phyloP scores from a whole-genome alignment of 2,797 vertebrate genomes.

The Esox lucius region DNA sequence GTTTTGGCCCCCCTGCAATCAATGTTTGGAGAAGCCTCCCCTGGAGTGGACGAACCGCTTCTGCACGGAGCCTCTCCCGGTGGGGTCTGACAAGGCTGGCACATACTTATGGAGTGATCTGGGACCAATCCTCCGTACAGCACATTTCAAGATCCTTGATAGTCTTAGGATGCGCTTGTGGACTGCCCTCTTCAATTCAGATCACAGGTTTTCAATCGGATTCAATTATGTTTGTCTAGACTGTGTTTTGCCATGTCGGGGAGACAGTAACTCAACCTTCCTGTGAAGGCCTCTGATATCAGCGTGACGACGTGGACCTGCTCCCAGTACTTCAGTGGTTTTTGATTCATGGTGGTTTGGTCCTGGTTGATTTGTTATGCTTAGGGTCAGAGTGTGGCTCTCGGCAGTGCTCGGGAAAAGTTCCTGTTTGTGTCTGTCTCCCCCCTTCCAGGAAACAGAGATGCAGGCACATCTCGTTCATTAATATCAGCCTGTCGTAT shows the following conservation, averaged over 20 bases:
- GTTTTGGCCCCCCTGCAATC: no score
- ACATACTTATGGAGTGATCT: no score
- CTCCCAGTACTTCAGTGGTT: not conserved
- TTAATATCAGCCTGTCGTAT: slow-evolving; percentile 1
- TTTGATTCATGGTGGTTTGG: not conserved
- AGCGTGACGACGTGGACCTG: not conserved
- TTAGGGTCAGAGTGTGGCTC: not conserved
- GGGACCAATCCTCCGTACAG: no score
- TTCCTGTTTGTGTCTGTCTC: not conserved
- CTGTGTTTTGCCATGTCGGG: not conserved
- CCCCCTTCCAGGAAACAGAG: not conserved
- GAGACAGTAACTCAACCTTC: not conserved
- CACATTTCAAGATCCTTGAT: no score
- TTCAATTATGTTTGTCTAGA: not conserved
- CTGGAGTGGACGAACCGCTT: no score
- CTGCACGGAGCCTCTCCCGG: no score
- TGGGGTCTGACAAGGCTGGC: no score
- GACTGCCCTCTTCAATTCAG: no score
- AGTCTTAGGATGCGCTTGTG: no score
- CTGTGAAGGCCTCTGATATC: not conserved
- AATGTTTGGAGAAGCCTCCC: no score
- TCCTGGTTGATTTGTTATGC: not conserved
- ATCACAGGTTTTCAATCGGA: no score
- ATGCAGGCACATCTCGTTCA: not conserved
- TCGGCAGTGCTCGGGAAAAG: not conserved